Evolutionary conservation across 92 coral and sea anemone genomes (phyloP), one percentile per base, ranked within the genome.

Genomic region (Phenganax marumi): DNA sequence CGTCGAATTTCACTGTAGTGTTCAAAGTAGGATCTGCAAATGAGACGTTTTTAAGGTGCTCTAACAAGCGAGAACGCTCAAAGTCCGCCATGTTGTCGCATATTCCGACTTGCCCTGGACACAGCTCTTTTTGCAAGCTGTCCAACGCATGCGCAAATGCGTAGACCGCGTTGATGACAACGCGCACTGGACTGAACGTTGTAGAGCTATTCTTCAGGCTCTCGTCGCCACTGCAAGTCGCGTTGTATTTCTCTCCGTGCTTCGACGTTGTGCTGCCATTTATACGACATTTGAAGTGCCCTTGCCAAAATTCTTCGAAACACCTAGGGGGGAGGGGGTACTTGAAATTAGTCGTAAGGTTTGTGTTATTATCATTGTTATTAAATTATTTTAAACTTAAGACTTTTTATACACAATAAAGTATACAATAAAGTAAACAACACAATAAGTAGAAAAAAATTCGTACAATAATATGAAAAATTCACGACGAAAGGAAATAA

Each of bases 91-190:
- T 87, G 46, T 18, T 66, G 26, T 86, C 74, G 60, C 98, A 95
- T 51, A 92, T 48, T 54, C 97, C 98, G 8, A 10, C 48, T 61
- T 86, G 82, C 8, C 51, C 58, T 5, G 84, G 85, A 57, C 98
- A 95, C 70, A 88, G 76, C 52, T 78, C 85, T 48, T 64, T 71
- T 49, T 90, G 92, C 90, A 92, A 87, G 86, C 87, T 85, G 49
- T 86, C 70, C 6, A 95, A 91, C 43, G 98, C 97, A 83, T 93
- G 86, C 21, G 97, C 93, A 71, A 90, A 85, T n/a, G 97, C 97
- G 72, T 93, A 92, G 14, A 93, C 90, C 16, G 97, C 97, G 68
- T 93, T 93, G 19, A 93, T 92, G 8, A 93, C 91, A 2, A 93
- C 97, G 16, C 97, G 89, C 14, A 93, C 92, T 10, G 97, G 97